phyloP scores from a whole-genome alignment of 2,888 invertebrate species.

The Spodoptera exigua region DNA sequence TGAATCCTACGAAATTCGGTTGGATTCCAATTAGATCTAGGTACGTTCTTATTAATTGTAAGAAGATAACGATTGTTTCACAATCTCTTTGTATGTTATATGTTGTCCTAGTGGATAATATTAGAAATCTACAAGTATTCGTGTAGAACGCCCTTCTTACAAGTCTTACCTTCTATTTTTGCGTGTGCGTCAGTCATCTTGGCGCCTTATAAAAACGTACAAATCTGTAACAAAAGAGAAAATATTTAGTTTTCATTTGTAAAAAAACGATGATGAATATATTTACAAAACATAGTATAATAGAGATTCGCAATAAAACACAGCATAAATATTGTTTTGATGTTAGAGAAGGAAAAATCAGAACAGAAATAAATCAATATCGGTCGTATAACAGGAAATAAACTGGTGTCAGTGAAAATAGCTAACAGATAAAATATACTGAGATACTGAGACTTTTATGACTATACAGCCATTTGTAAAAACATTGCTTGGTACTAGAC shows the following conservation, averaged over 20 bases:
- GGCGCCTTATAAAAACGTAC: conserved; percentile 38
- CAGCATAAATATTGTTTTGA: conserved; percentile 1
- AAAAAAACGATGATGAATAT: neutral
- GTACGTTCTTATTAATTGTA: too few species aligned
- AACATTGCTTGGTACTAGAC: too few species aligned
- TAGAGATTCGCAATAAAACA: too few species aligned
- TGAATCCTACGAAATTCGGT: too few species aligned
- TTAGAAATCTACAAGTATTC: too few species aligned
- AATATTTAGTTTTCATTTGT: conserved; percentile 6
- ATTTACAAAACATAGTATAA: neutral
- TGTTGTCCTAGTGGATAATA: too few species aligned
- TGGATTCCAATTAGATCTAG: too few species aligned
- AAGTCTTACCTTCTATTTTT: conserved; percentile 67
- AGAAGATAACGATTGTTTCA: too few species aligned
- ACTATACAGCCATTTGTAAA: neutral
- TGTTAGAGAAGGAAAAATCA: conserved; percentile 8
- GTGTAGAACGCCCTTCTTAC: too few species aligned
- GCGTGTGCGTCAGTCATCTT: conserved; percentile 65
- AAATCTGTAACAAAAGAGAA: conserved; percentile 65
- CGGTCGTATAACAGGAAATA: neutral
- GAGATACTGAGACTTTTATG: neutral
- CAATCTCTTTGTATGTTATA: too few species aligned
- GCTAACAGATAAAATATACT: conserved; percentile 7
- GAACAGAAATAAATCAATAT: neutral
- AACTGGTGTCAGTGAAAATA: conserved; percentile 10